Evolutionary conservation across 2,113 vertebrate genomes (phyloP), one percentile per base, ranked within the genome.

Genomic region (Crypturellus undulatus): DNA sequence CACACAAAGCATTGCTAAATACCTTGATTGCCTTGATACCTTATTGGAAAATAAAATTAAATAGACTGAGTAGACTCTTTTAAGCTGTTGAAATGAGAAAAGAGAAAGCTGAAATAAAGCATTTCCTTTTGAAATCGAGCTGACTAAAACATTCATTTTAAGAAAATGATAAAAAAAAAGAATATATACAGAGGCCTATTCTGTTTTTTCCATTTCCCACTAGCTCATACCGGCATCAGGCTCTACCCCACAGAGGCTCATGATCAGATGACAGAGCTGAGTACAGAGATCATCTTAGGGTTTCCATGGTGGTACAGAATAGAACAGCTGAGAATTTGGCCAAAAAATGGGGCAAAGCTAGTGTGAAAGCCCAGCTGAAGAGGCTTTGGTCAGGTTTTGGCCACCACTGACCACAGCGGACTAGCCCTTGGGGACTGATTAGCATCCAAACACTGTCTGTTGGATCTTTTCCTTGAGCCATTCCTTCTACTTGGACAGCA

Each of bases 191-290:
- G 22, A 80, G 20, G 14, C 45, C 2, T 6, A 1, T 17, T 22
- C 11, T 28, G 3, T 71, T 84, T 80, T 58, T 80, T 49, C 22
- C 40, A 28, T 38, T 13, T 84, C 56, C 15, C 49, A 80, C 4
- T 17, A 70, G 9, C 20, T 80, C 16, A 18, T 25, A 45, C 1
- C 79, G 10, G 24, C 40, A 58, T 26, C 45, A 10, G 4, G 45
- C 2, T 76, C 19, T 32, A 8, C 20, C 18, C 4, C 18, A 49
- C 15, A 0, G 1, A 87, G 25, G 9, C 9, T 75, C 0, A 0
- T 56, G 49, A 30, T 13, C 45, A 12, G 36, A 36, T 52, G 62
- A 15, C 11, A 49, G 38, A 91, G 19, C 9, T 47, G 43, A 64
- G 30, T 36, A 5, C 15, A 75, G 5, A 34, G 6, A 15, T 36